phyloP scores from a whole-genome alignment of 2,797 vertebrate species.

The Oreochromis grahami region DNA sequence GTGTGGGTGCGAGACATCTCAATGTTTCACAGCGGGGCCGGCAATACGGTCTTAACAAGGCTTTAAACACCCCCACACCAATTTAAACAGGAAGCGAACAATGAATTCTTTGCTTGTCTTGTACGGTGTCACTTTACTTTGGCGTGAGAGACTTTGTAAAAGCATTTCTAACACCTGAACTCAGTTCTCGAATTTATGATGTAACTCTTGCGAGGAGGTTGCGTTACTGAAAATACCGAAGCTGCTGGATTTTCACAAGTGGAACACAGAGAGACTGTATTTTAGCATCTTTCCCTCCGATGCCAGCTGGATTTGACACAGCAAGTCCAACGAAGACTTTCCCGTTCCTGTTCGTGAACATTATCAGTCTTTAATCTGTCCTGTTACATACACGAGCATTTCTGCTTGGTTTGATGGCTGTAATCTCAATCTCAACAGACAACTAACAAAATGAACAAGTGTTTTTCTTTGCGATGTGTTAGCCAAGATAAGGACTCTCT shows the following conservation, averaged over 20 bases:
- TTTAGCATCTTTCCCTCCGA: neutral
- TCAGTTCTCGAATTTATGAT: slow-evolving; percentile 33
- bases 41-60: slow-evolving; percentile 13
- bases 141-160: slow-evolving; percentile 5
- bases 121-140: slow-evolving; percentile 1
- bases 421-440: neutral
- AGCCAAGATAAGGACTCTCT: neutral
- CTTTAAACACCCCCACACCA: slow-evolving; percentile 35
- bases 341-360: neutral
- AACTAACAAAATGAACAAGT: neutral
- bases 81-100: slow-evolving; percentile 24
- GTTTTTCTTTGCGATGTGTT: neutral
- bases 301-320: slow-evolving; percentile 1
- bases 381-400: neutral
- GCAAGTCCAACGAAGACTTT: neutral
- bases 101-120: slow-evolving; percentile 26
- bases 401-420: neutral
- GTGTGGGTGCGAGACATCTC: slow-evolving; percentile 18
- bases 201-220: slow-evolving; percentile 42
- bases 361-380: neutral
- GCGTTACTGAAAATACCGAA: neutral
- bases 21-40: slow-evolving; percentile 7
- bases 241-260: slow-evolving; percentile 12
- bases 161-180: slow-evolving; percentile 34
- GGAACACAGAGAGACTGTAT: slow-evolving; percentile 16